Conservation (phyloP, 2,113 vertebrate species). For the Microcebus murinus region DNA sequence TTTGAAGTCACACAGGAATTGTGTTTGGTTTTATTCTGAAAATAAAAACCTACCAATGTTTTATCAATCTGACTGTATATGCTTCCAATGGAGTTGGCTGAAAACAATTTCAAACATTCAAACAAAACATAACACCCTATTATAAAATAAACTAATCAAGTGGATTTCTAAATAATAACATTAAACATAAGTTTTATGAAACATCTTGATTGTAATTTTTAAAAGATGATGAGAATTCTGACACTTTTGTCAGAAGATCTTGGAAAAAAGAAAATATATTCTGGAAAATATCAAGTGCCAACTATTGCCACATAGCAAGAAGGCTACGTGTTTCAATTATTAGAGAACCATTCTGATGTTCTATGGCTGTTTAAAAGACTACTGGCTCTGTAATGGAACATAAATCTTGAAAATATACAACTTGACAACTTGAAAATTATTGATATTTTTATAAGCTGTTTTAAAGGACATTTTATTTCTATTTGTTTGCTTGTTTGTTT, state of each 20-base stretch:
- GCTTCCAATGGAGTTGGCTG: neutral
- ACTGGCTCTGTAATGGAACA: neutral
- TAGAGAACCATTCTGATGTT: neutral
- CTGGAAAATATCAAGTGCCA: neutral
- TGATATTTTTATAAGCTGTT: neutral
- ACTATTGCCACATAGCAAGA: neutral
- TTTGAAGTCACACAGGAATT: neutral
- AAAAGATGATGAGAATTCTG: neutral
- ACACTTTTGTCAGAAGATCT: neutral
- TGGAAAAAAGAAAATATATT: neutral
- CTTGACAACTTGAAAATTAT: neutral
- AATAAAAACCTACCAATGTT: neutral
- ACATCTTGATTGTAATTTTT: neutral
- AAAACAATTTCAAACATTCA: neutral
- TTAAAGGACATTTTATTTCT: neutral
- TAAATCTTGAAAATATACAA: conserved; percentile 6
- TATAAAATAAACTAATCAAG: neutral
- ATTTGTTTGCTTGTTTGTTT: too few relatives aligned
- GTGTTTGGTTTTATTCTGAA: neutral
- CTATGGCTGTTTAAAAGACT: neutral
- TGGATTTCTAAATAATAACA: neutral
- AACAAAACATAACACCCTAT: neutral
- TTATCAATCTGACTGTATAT: neutral
- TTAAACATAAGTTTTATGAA: neutral
- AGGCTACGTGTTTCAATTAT: neutral